Conservation (phyloP, 2,888 invertebrate species). For the Melinopterus prodromus region DNA sequence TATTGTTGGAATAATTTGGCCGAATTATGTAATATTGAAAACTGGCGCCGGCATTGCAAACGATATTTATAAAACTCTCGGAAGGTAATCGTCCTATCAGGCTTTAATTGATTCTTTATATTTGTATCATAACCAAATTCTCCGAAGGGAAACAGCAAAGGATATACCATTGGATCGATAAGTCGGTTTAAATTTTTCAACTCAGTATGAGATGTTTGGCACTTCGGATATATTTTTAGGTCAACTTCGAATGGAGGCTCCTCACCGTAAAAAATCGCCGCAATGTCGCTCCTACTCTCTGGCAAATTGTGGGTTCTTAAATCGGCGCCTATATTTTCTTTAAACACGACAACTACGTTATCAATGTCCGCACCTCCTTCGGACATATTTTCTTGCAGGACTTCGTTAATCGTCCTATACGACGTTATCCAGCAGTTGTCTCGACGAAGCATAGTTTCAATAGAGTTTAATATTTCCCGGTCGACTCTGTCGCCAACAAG, state of each 20-base stretch:
- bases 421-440: constrained; percentile 14
- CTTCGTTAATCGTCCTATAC: constrained; percentile 29
- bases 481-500: constrained; percentile 18
- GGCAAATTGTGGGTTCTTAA: constrained; percentile 32
- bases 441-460: constrained; percentile 22
- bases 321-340: constrained; percentile 9
- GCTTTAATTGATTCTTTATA: not conserved
- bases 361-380: constrained; percentile 13
- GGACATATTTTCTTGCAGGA: constrained; percentile 17
- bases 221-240: constrained; percentile 8
- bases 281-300: constrained; percentile 34
- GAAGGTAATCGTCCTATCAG: constrained; percentile 11
- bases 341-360: not conserved
- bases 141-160: constrained; percentile 37
- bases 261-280: constrained; percentile 35
- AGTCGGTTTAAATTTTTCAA: constrained; percentile 31
- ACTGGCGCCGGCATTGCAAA: constrained; percentile 12
- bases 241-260: constrained; percentile 35
- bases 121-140: constrained; percentile 35
- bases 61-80: constrained; percentile 28
- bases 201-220: constrained; percentile 14
- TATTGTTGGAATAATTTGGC: constrained; percentile 33
- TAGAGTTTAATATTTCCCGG: not conserved
- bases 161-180: constrained; percentile 39
- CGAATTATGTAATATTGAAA: constrained; percentile 15